These are phyloP conservation scores for Pandemis corylana DNA, from an alignment of 2,888 invertebrate genomes.

Conservation along the genomic window DNA sequence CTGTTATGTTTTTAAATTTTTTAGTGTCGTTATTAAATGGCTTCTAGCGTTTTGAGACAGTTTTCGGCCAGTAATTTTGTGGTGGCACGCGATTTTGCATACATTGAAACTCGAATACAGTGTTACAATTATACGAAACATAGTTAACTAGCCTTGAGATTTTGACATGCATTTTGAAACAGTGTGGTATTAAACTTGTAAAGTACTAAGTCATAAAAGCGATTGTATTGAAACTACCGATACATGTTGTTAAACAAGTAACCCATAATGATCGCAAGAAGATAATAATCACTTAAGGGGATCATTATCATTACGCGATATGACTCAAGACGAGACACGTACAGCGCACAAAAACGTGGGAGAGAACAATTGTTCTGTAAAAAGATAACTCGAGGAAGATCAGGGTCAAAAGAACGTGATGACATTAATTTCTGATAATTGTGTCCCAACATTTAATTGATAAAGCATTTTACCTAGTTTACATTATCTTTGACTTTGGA, in stretches of 20 bases:
- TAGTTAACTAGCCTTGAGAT: constrained; percentile 16
- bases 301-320: constrained; percentile 57
- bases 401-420: constrained; percentile 44
- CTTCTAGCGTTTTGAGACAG: constrained; percentile 15
- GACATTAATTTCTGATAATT: constrained; percentile 29
- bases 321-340: constrained; percentile 54
- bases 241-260: constrained; percentile 19
- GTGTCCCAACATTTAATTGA: not conserved
- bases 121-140: not conserved
- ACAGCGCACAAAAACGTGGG: constrained; percentile 56
- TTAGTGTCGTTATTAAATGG: constrained; percentile 12
- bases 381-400: constrained; percentile 48
- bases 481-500: not conserved
- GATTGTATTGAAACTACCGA: constrained; percentile 14
- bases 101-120: constrained; percentile 31
- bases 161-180: constrained; percentile 11
- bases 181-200: not conserved
- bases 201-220: constrained; percentile 8
- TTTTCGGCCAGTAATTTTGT: constrained; percentile 26
- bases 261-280: constrained; percentile 31
- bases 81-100: constrained; percentile 34
- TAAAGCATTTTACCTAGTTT: not conserved
- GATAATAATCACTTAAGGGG: constrained; percentile 45
- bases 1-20: constrained; percentile 32
- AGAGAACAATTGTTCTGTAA: constrained; percentile 48